phyloP scores from a whole-genome alignment of 2,888 invertebrate species.

The Caenorhabditis plicata region DNA sequence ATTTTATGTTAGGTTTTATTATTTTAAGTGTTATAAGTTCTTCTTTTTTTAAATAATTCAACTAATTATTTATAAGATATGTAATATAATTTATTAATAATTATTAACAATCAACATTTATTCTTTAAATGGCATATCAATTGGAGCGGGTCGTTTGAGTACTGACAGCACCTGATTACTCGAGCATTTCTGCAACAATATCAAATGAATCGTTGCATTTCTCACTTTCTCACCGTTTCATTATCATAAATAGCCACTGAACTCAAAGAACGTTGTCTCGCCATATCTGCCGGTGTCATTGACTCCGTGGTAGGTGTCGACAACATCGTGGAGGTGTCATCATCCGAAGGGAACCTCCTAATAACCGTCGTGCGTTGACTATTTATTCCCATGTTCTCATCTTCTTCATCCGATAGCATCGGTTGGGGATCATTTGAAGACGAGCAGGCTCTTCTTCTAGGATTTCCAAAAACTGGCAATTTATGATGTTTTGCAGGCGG shows the following conservation, averaged over 20 bases:
- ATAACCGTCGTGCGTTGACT: slow-evolving; percentile 38
- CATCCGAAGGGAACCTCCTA: slow-evolving; percentile 32
- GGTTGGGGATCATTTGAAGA: too few relatives aligned
- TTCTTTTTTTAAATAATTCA: too few relatives aligned
- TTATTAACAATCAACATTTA: too few relatives aligned
- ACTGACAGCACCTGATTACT: slow-evolving; percentile 37
- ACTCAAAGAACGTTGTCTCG: slow-evolving; percentile 42
- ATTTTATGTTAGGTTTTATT: too few relatives aligned
- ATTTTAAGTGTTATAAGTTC: too few relatives aligned
- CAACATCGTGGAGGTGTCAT: slow-evolving; percentile 43
- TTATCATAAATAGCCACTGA: slow-evolving; percentile 48
- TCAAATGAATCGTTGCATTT: neutral
- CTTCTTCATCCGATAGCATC: too few relatives aligned
- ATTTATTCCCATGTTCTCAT: neutral
- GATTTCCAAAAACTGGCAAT: too few relatives aligned
- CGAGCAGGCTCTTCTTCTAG: too few relatives aligned
- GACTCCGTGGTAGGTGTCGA: slow-evolving; percentile 45
- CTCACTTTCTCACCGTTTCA: slow-evolving; percentile 6
- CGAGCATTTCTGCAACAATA: slow-evolving; percentile 19
- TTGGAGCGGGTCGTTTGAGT: slow-evolving; percentile 55
- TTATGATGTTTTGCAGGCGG: slow-evolving; percentile 23
- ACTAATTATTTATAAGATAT: too few relatives aligned
- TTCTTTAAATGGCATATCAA: slow-evolving; percentile 36
- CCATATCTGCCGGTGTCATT: slow-evolving; percentile 48
- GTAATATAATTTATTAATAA: too few relatives aligned